Evolutionary conservation across 2,113 vertebrate genomes (phyloP).

Genomic region (Tragelaphus strepsiceros): DNA sequence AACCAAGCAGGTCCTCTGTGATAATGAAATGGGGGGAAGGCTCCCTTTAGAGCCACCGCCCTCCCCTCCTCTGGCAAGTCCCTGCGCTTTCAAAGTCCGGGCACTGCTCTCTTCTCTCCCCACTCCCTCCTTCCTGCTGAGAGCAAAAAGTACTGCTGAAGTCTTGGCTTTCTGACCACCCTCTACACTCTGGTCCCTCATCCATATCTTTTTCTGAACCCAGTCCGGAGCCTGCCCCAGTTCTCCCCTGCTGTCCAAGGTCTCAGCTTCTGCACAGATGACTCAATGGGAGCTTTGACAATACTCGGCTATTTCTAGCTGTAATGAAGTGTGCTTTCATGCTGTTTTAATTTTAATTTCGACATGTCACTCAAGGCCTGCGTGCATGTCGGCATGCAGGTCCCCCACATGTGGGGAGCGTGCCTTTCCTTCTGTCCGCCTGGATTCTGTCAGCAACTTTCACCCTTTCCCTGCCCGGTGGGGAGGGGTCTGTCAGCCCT

Average conservation of each 20-base stretch:
- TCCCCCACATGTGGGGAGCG: too few relatives aligned
- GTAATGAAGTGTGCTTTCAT: background rate
- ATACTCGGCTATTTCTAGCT: background rate
- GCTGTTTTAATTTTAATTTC: background rate
- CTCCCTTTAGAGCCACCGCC: background rate
- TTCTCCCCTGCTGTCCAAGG: background rate
- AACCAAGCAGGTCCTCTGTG: background rate
- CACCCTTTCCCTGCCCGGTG: background rate
- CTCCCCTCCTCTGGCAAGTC: background rate
- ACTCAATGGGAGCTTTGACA: background rate
- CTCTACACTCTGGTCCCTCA: background rate
- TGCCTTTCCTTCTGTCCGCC: background rate
- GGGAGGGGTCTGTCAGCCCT: background rate
- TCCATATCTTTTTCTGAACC: background rate
- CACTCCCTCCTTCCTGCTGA: background rate
- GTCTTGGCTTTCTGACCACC: background rate
- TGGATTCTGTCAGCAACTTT: background rate
- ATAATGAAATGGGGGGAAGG: background rate
- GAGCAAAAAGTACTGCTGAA: background rate
- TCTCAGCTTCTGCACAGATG: background rate
- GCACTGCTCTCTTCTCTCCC: background rate
- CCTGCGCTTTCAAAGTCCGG: background rate
- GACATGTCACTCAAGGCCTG: background rate
- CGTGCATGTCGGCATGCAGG: background rate
- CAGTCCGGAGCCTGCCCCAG: background rate